These are phyloP conservation scores for Campaea margaritaria DNA, from an alignment of 2,888 invertebrate species.

Conservation along the genomic window DNA sequence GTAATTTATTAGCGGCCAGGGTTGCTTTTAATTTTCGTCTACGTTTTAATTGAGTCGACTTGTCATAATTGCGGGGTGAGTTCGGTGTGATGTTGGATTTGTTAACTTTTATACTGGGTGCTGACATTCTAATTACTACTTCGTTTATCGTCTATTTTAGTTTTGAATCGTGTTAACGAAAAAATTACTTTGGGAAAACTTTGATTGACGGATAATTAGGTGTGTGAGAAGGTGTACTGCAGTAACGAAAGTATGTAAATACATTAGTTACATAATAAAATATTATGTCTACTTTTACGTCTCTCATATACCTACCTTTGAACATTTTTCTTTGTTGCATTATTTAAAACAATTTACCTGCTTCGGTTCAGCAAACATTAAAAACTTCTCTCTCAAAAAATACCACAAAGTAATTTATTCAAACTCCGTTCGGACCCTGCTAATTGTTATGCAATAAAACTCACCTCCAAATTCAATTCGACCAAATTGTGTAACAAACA, in stretches of 20 bases:
- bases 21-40: constrained; percentile 70
- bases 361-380: constrained; percentile 19
- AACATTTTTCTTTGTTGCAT: no score
- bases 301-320: no score
- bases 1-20: constrained; percentile 76
- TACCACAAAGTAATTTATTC: constrained; percentile 41
- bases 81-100: constrained; percentile 52
- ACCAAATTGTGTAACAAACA: constrained; percentile 69
- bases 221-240: no score
- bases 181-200: no score
- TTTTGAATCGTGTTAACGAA: background rate
- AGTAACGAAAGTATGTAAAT: no score
- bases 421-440: constrained; percentile 54
- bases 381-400: constrained; percentile 12
- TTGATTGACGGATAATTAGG: no score
- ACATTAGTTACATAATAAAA: no score
- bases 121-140: constrained; percentile 26
- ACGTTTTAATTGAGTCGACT: constrained; percentile 70
- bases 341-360: background rate
- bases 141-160: background rate
- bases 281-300: no score
- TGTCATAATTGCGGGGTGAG: constrained; percentile 71
- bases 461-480: constrained; percentile 69
- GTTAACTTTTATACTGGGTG: constrained; percentile 29
- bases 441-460: constrained; percentile 61